Percentiles rank a stretch among this genome's conserved stretches.
These are phyloP conservation scores for Heliornis fulica DNA, from an alignment of 2,113 vertebrate species.

Conservation along the genomic window DNA sequence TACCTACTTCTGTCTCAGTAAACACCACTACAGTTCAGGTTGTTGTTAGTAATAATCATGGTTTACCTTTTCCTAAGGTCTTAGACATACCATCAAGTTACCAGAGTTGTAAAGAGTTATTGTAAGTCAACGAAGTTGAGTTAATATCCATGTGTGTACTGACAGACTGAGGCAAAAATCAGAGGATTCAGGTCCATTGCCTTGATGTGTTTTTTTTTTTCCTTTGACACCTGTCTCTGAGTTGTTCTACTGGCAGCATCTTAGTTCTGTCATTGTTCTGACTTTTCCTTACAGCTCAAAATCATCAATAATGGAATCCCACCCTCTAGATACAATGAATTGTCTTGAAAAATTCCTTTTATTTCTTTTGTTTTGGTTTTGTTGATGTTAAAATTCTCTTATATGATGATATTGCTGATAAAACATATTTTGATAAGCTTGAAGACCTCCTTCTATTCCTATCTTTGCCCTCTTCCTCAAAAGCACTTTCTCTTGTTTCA, in stretches of 20 bases:
- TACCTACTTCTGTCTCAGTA: neutral
- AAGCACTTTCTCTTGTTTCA: neutral
- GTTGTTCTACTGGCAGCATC: neutral
- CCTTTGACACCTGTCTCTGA: neutral
- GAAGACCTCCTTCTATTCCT: neutral
- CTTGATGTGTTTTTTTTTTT: neutral
- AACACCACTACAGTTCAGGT: neutral
- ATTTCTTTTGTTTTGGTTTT: neutral
- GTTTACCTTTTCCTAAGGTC: neutral
- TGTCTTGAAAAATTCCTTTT: neutral
- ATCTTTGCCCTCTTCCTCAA: neutral
- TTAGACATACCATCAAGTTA: neutral
- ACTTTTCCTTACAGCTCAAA: neutral
- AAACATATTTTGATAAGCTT: neutral
- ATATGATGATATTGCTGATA: neutral
- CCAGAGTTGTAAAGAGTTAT: neutral
- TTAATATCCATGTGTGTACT: neutral
- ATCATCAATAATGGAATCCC: neutral
- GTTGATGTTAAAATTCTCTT: neutral
- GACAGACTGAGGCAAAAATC: neutral
- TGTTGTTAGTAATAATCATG: neutral
- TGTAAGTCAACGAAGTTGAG: neutral
- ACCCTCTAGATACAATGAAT: neutral
- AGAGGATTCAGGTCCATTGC: neutral
- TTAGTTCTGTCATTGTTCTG: neutral